phyloP scores from a whole-genome alignment of 2,888 invertebrate species.

The Schrankia costaestrigalis region DNA sequence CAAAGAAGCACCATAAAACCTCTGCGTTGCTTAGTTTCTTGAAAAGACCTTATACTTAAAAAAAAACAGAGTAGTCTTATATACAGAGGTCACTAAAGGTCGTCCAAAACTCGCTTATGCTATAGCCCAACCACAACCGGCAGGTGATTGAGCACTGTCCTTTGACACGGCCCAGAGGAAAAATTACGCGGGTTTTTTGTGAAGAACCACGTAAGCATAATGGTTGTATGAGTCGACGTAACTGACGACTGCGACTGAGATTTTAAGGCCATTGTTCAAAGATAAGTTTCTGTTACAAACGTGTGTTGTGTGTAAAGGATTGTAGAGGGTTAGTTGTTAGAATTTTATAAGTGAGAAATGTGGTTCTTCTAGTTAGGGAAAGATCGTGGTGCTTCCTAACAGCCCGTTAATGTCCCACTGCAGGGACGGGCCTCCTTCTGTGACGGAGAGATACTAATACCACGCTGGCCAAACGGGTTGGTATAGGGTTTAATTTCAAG shows the following conservation, averaged over 20 bases:
- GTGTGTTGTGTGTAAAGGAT: not conserved
- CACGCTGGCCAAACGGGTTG: too few relatives aligned
- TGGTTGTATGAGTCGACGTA: constrained; percentile 45
- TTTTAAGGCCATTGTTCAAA: constrained; percentile 15
- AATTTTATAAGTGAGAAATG: too few relatives aligned
- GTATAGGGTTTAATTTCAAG: too few relatives aligned
- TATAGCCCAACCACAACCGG: constrained; percentile 45
- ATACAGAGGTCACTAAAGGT: not conserved
- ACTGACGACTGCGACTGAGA: constrained; percentile 35
- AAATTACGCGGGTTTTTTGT: constrained; percentile 67
- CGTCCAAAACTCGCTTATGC: constrained; percentile 12
- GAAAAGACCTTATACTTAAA: not conserved
- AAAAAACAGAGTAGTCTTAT: not conserved
- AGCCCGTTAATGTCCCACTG: too few relatives aligned
- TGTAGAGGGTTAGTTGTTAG: too few relatives aligned
- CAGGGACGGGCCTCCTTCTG: too few relatives aligned
- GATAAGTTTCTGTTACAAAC: constrained; percentile 2
- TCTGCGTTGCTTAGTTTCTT: not conserved
- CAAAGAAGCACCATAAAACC: too few relatives aligned
- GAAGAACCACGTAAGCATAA: constrained; percentile 58
- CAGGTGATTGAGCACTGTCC: constrained; percentile 72
- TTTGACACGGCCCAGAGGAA: constrained; percentile 67
- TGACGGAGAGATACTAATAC: too few relatives aligned
- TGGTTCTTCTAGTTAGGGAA: too few relatives aligned
- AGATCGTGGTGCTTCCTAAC: too few relatives aligned